Evolutionary conservation across 2,113 vertebrate genomes (phyloP), one percentile per base, ranked within the genome.

Genomic region (Oncorhynchus clarkii): DNA sequence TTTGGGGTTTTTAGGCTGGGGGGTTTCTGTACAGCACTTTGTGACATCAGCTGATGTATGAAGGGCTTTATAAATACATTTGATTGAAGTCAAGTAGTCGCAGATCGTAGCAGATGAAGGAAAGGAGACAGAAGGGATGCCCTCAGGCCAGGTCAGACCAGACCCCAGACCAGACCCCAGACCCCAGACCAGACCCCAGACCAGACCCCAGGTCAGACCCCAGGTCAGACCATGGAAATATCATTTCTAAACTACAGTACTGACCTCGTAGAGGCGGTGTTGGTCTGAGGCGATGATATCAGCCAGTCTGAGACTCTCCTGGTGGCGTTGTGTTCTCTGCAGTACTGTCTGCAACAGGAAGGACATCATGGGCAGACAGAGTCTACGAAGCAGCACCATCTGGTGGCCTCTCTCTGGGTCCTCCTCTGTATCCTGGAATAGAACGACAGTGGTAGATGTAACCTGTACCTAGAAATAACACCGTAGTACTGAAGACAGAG

Each of bases 251-350:
- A 49, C 48, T 34, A 1, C 5, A 51, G 48, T 29, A 29, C 48
- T 14, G 87, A 95, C 97, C 94, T 90, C 89, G 71, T 99, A 97
- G 0, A 99, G 95, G 48, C 92, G 91, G 85, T 99, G 96, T 74
- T 97, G 94, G 77, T 98, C 96, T 0, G 96, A 96, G 5, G 98
- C 94, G 0, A 99, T 93, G 86, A 94, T 94, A 86, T 99, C 97
- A 0, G 97, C 96, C 1, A 99, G 92, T 0, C 95, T 93, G 14
- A 99, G 94, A 85, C 95, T 95, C 88, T 99, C 97, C 90, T 97
- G 96, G 81, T 97, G 95, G 67, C 96, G 94, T 11, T 94, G 91
- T 0, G 96, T 97, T 70, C 92, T 96, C 54, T 99, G 96, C 24
- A 99, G 78, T 57, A 99, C 96, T 0, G 94, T 97, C 75, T 98